Conservation (phyloP, 2,113 vertebrate species). For the Ceuthmochares aereus region DNA sequence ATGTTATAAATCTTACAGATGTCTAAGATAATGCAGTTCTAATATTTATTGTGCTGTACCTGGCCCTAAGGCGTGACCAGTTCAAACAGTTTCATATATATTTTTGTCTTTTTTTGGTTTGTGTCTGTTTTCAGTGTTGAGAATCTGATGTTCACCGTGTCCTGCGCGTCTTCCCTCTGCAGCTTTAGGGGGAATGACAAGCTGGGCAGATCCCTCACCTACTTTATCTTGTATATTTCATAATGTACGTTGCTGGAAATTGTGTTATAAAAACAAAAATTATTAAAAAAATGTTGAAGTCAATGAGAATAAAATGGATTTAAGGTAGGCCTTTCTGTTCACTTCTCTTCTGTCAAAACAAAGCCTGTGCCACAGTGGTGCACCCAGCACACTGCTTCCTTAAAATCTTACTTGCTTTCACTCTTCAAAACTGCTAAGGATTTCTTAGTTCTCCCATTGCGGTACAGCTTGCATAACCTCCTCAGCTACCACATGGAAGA, state of each 20-base stretch:
- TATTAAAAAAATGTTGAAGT: slow-evolving; percentile 60
- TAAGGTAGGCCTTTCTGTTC: slow-evolving; percentile 61
- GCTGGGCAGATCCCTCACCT: slow-evolving; percentile 46
- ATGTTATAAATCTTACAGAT: slow-evolving; percentile 74
- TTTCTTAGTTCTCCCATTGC: neutral
- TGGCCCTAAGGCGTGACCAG: slow-evolving; percentile 73
- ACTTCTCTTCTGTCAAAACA: neutral
- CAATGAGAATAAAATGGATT: slow-evolving; percentile 78
- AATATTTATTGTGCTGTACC: slow-evolving; percentile 82
- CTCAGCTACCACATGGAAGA: neutral
- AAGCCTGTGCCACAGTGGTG: neutral
- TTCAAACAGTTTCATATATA: slow-evolving; percentile 76
- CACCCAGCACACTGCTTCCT: neutral
- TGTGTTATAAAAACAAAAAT: slow-evolving; percentile 60
- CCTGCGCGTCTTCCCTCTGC: slow-evolving; percentile 61
- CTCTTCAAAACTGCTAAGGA: neutral
- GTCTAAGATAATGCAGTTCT: slow-evolving; percentile 75
- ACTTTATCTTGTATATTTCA: slow-evolving; percentile 72
- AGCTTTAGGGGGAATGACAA: slow-evolving; percentile 52
- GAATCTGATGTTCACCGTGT: slow-evolving; percentile 70
- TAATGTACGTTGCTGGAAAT: slow-evolving; percentile 74
- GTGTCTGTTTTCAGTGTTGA: slow-evolving; percentile 78
- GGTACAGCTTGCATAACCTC: neutral
- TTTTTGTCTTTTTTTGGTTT: slow-evolving; percentile 63
- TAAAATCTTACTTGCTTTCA: neutral